A percentile compares a stretch with the other conserved stretches of the same genome.
phyloP scores from a whole-genome alignment of 1,140 invertebrate species.

The Hypsibius dujardini region DNA sequence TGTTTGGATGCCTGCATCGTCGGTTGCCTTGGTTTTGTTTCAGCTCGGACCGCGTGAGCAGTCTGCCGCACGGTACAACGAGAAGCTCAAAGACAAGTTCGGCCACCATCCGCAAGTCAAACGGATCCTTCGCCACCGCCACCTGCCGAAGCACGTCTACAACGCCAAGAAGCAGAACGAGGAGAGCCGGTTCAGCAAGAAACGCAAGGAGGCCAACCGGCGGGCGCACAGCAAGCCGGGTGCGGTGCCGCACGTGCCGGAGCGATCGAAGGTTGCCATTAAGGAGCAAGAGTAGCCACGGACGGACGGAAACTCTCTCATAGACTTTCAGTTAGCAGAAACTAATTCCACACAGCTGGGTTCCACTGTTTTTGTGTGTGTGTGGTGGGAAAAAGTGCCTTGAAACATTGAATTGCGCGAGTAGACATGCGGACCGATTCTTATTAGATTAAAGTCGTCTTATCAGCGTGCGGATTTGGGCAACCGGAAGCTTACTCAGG shows the following conservation, averaged over 20 bases:
- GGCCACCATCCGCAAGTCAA: conserved; percentile 75
- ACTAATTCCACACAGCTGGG: no score
- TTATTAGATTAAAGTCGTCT: no score
- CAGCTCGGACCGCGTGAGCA: conserved; percentile 73
- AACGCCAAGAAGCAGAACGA: conserved; percentile 59
- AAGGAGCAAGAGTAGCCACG: conserved; percentile 48
- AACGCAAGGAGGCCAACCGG: conserved; percentile 67
- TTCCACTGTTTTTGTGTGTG: no score
- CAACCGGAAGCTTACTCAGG: no score
- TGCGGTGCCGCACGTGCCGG: conserved; percentile 52
- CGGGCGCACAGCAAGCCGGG: conserved; percentile 66
- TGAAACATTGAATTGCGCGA: no score
- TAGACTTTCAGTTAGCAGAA: no score
- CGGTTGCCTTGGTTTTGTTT: no score
- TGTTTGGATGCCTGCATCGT: no score
- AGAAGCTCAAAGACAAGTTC: conserved; percentile 78
- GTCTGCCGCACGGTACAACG: conserved; percentile 60
- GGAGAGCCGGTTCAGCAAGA: conserved; percentile 41
- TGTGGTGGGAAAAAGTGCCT: no score
- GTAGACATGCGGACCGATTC: no score
- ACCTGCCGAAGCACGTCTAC: conserved; percentile 78
- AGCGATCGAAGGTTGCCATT: conserved; percentile 55
- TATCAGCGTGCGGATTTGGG: no score
- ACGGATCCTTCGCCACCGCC: conserved; percentile 77
- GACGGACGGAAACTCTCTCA: no score